Evolutionary conservation across 1,140 invertebrate genomes (phyloP), one percentile per base, ranked within the genome.

Genomic region (Piezodorus guildinii): DNA sequence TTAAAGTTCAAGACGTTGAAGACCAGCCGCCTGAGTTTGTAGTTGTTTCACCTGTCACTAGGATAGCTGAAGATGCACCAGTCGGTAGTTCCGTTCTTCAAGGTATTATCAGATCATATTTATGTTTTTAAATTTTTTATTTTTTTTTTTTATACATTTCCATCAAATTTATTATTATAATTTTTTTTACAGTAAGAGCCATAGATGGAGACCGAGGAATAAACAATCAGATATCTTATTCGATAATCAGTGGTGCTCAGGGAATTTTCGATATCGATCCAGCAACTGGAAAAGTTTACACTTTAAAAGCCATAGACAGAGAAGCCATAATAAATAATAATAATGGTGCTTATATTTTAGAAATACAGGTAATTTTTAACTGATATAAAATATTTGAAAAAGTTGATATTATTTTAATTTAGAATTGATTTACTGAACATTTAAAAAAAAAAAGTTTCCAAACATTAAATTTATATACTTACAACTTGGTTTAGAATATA

Each of bases 21-120:
- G 92, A 96, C 73, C 88, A 91, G 72, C 88, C 88, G 3, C 91
- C 91, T 0, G 90, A 93, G 74, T 96, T 94, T 76, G 84, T 93
- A 25, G 80, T 85, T 52, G 89, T 90, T 12, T 87, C 85, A 59
- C 86, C 91, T 1, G 89, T 96, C 21, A 90, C 89, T 0, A 81
- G 90, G 70, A 85, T 96, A 45, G 83, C 86, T 65, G 91, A 95
- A 76, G 89, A 94, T 79, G 83, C 84, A 0, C 82, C 83, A 14
- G 78, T 89, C 52, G 89, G 89, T 56, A 86, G 88, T 0, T 82
- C 84, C 23, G 85, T 94, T 52, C 76, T 93, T 54, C 84, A 90
- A 84, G 87, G 87, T 88, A 74, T 58, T 19, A 27, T 4, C 3
- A 39, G 6, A 39, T 39, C 8, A 8, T 39, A 39, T 39, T 39